Conservation (phyloP, 2,888 invertebrate species). For the Polymixis flavicincta region DNA sequence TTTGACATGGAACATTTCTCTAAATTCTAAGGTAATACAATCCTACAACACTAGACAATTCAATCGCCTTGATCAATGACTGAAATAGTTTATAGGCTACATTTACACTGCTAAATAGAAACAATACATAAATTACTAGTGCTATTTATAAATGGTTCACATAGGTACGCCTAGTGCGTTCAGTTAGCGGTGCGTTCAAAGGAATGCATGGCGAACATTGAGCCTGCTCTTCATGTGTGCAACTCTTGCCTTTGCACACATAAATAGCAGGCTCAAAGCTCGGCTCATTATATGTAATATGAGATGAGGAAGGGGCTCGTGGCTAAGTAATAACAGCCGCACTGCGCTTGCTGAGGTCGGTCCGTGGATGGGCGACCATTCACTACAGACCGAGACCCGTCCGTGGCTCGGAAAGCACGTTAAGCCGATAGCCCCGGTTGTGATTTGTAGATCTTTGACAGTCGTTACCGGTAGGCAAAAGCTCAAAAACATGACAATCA, state of each 20-base stretch:
- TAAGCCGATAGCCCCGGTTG: too few relatives aligned
- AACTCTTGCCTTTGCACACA: too few relatives aligned
- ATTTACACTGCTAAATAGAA: conserved; percentile 42
- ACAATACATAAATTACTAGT: conserved; percentile 50
- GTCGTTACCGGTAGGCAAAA: background rate
- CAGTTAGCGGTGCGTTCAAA: conserved; percentile 73
- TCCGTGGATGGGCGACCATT: background rate
- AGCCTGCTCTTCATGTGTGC: conserved; percentile 52
- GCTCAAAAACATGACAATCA: background rate
- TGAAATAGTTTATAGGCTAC: conserved; percentile 16
- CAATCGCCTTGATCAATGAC: conserved; percentile 20
- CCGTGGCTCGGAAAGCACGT: background rate
- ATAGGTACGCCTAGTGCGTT: conserved; percentile 47
- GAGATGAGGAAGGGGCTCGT: background rate
- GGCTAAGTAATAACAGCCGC: background rate
- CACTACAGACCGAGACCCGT: background rate
- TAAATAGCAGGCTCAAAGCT: too few relatives aligned
- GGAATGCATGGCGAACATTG: conserved; percentile 53
- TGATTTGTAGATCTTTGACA: background rate
- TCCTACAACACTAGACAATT: conserved; percentile 24
- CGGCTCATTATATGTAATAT: too few relatives aligned
- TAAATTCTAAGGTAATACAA: background rate
- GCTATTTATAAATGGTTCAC: conserved; percentile 54
- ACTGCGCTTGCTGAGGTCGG: background rate
- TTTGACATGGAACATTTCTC: conserved; percentile 3